Evolutionary conservation across 2,797 vertebrate species (phyloP).

Genomic region (Chelon labrosus): DNA sequence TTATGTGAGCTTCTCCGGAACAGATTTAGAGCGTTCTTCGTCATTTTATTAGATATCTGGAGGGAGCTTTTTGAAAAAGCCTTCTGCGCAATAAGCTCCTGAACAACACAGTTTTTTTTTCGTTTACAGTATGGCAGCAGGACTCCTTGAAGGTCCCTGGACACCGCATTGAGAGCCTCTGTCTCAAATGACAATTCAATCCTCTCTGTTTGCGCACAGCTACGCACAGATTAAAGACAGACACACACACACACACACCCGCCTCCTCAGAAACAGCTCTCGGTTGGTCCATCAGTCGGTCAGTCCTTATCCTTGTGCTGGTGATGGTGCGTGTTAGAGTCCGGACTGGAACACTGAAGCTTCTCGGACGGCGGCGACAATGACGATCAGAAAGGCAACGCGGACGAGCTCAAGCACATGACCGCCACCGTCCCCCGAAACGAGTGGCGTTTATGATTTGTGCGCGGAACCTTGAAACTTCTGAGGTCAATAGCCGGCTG

Average conservation of each 20-base stretch:
- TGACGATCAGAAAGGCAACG: slow-evolving; percentile 15
- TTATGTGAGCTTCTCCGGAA: slow-evolving; percentile 39
- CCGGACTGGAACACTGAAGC: slow-evolving; percentile 44
- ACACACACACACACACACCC: slow-evolving; percentile 49
- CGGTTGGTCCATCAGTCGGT: slow-evolving; percentile 77
- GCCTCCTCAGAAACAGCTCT: slow-evolving; percentile 71
- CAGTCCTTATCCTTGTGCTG: slow-evolving; percentile 68
- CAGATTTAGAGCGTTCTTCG: slow-evolving; percentile 13
- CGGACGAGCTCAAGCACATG: slow-evolving; percentile 53
- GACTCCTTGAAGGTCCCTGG: slow-evolving; percentile 35
- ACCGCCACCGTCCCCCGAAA: slow-evolving; percentile 41
- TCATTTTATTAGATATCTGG: slow-evolving; percentile 7
- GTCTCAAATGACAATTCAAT: slow-evolving; percentile 50
- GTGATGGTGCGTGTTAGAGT: slow-evolving; percentile 38
- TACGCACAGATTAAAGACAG: slow-evolving; percentile 46
- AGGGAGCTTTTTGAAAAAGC: too few species aligned
- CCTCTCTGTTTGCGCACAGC: slow-evolving; percentile 36
- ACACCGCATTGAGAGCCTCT: slow-evolving; percentile 25
- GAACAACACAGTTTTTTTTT: background rate
- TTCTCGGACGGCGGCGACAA: slow-evolving; percentile 17
- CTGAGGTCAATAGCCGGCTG: background rate
- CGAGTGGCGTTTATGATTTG: slow-evolving; percentile 10
- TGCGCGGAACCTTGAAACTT: slow-evolving; percentile 50
- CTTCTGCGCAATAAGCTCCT: background rate
- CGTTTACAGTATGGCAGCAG: background rate